These are phyloP conservation scores for Xiphophorus hellerii DNA, from an alignment of 2,113 vertebrate species.

Conservation along the genomic window DNA sequence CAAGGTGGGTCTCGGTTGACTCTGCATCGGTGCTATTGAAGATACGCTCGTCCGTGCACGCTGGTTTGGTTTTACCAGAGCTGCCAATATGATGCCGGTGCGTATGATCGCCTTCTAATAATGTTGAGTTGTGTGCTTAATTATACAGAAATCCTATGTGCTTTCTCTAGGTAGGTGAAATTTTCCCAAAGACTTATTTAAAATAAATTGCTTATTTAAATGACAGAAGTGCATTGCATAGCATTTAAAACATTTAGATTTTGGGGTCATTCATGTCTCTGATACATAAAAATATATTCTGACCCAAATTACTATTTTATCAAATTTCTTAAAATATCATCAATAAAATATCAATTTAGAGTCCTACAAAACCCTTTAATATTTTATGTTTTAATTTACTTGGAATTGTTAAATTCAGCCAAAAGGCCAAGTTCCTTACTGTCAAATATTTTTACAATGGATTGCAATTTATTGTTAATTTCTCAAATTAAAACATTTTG, in stretches of 20 bases:
- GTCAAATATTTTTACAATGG: no score
- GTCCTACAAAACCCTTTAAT: no score
- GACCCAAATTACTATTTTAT: not conserved
- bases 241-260: not conserved
- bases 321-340: no score
- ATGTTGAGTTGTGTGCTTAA: not conserved
- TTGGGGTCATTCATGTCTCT: not conserved
- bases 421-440: no score
- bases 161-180: no score
- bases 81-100: conserved; percentile 76
- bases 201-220: no score
- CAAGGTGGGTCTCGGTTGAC: conserved; percentile 40
- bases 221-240: not conserved
- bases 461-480: no score
- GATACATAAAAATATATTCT: not conserved
- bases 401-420: no score
- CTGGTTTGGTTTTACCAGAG: conserved; percentile 53
- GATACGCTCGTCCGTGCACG: conserved; percentile 47
- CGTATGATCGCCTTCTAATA: conserved; percentile 22
- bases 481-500: no score
- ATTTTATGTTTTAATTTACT: no score
- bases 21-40: conserved; percentile 18
- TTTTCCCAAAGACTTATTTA: no score
- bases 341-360: no score
- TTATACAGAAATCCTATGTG: not conserved